Evolutionary conservation across 1,140 invertebrate genomes (phyloP).

Genomic region (Solenopsis fugax): DNA sequence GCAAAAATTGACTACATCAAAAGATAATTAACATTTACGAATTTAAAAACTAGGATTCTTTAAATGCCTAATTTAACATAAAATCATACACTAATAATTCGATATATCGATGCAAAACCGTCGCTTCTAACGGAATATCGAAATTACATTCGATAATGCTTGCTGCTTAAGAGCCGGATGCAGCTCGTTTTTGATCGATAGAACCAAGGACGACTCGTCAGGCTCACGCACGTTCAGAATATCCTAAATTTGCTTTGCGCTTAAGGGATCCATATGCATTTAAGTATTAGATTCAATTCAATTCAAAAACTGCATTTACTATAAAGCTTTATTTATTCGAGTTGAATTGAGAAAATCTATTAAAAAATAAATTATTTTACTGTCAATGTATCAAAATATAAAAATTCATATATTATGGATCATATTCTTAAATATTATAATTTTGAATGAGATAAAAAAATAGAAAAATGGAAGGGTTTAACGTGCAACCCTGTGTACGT

Average conservation of each 20-base stretch:
- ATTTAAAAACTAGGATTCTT: neutral
- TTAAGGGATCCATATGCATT: neutral
- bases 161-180: slow-evolving; percentile 45
- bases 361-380: neutral
- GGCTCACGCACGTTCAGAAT: slow-evolving; percentile 40
- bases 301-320: neutral
- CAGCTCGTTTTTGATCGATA: slow-evolving; percentile 64
- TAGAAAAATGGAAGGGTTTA: neutral
- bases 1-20: neutral
- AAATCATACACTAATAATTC: neutral
- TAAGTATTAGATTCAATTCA: neutral
- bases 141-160: slow-evolving; percentile 33
- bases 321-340: neutral
- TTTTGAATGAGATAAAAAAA: neutral
- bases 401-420: neutral
- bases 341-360: no score
- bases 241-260: slow-evolving; percentile 44
- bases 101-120: neutral
- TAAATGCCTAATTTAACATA: neutral
- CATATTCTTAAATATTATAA: neutral
- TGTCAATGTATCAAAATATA: neutral
- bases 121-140: neutral
- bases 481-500: neutral
- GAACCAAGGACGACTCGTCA: slow-evolving; percentile 54
- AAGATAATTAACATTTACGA: neutral